Evolutionary conservation across 1,140 invertebrate species (phyloP).

Genomic region (Magallana angulata): DNA sequence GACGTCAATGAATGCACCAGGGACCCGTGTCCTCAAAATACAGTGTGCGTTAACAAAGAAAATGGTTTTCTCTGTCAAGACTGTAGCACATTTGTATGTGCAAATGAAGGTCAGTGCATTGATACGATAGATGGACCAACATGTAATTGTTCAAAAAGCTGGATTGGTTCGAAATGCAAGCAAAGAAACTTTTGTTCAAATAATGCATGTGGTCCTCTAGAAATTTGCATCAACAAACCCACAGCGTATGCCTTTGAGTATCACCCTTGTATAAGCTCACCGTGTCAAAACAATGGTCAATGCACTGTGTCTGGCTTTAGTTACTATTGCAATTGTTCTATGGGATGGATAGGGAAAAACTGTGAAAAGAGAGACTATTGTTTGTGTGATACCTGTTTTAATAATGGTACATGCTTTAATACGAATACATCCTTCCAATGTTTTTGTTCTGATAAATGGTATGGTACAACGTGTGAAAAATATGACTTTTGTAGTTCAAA

Average conservation of each 20-base stretch:
- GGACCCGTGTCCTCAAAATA: not conserved
- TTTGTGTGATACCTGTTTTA: slow-evolving; percentile 55
- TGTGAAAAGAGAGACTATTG: slow-evolving; percentile 58
- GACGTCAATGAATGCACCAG: slow-evolving; percentile 31
- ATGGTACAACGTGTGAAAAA: slow-evolving; percentile 73
- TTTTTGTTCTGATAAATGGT: slow-evolving; percentile 66
- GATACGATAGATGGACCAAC: not conserved
- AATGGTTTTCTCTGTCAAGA: not conserved
- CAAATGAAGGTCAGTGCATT: not conserved
- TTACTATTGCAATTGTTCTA: not conserved
- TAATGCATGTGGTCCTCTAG: slow-evolving; percentile 7
- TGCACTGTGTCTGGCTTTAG: slow-evolving; percentile 24
- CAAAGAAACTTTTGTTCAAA: slow-evolving; percentile 15
- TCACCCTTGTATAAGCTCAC: slow-evolving; percentile 37
- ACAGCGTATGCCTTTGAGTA: slow-evolving; percentile 25
- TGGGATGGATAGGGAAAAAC: slow-evolving; percentile 29
- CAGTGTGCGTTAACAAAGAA: not conserved
- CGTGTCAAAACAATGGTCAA: slow-evolving; percentile 43
- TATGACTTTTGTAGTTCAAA: slow-evolving; percentile 67
- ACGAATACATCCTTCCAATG: slow-evolving; percentile 62
- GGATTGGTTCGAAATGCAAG: slow-evolving; percentile 26
- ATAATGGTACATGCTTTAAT: slow-evolving; percentile 66
- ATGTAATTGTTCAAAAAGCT: slow-evolving; percentile 1
- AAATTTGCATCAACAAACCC: slow-evolving; percentile 4
- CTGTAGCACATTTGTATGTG: not conserved